These are phyloP conservation scores for Danionella dracula DNA, from an alignment of 2,797 vertebrate genomes.

Conservation along the genomic window DNA sequence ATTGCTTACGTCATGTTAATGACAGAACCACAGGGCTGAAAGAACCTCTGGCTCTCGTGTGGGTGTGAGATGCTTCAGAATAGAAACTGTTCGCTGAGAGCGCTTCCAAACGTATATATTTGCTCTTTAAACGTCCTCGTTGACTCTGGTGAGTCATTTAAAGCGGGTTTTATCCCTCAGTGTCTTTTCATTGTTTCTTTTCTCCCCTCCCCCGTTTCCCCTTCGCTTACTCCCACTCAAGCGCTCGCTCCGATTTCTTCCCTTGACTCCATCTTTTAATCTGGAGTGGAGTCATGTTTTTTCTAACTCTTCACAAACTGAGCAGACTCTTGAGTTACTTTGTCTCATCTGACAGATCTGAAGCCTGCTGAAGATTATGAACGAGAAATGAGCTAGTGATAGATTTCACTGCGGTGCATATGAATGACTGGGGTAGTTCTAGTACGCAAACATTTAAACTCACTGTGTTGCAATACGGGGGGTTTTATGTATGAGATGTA, in stretches of 20 bases:
- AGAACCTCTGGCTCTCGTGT: not conserved
- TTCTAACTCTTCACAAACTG: conserved; percentile 29
- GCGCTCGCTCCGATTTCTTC: conserved; percentile 9
- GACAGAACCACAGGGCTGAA: not conserved
- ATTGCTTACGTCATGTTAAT: not conserved
- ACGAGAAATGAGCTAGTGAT: conserved; percentile 7
- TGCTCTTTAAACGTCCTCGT: conserved; percentile 16
- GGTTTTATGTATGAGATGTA: no score
- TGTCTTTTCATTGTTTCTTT: conserved; percentile 37
- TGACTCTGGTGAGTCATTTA: conserved; percentile 27
- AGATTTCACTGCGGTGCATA: no score
- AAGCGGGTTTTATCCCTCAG: conserved; percentile 28
- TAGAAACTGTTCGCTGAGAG: not conserved
- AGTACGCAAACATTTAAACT: no score
- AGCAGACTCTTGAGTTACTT: conserved; percentile 3
- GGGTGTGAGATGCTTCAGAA: not conserved
- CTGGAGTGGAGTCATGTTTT: conserved; percentile 32
- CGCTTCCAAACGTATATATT: not conserved
- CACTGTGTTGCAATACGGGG: no score
- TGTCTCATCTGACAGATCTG: not conserved
- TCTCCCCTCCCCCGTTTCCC: conserved; percentile 28
- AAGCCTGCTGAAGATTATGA: not conserved
- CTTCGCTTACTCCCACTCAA: conserved; percentile 20
- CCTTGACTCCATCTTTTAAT: conserved; percentile 16
- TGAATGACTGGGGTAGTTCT: no score